phyloP scores from a whole-genome alignment of 2,113 vertebrate genomes.

The Zapornia atra region DNA sequence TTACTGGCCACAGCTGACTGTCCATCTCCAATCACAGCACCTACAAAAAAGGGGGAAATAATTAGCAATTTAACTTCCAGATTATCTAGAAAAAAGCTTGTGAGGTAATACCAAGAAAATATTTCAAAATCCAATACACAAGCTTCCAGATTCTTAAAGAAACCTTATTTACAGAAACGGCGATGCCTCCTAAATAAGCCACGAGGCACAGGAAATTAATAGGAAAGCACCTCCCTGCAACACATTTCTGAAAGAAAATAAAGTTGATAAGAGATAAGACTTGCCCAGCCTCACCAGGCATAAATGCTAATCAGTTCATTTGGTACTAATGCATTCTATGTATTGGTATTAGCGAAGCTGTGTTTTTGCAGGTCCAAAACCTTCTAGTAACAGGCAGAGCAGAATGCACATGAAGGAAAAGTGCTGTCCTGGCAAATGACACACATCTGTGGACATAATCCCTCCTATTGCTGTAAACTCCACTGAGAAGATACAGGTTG shows the following conservation, averaged over 20 bases:
- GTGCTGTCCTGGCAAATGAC: background rate
- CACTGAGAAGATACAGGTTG: background rate
- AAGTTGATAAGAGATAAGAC: background rate
- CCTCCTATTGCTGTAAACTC: background rate
- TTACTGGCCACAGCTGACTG: conserved; percentile 99
- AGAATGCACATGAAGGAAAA: background rate
- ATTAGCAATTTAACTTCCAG: background rate
- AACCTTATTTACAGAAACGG: conserved; percentile 23
- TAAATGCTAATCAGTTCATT: background rate
- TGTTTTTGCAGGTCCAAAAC: background rate
- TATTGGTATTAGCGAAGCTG: background rate
- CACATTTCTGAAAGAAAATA: background rate
- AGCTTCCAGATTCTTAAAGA: background rate
- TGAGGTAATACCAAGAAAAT: background rate
- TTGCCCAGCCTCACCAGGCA: background rate
- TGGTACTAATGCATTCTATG: background rate
- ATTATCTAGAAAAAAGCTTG: background rate
- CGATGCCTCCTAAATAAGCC: background rate
- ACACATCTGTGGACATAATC: background rate
- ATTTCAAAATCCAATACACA: background rate
- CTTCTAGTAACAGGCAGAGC: background rate
- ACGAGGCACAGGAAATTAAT: conserved; percentile 15
- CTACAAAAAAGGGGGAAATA: conserved; percentile 62
- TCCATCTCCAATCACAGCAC: conserved; percentile 95
- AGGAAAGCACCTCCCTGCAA: background rate